These are phyloP conservation scores for Taenioides sp. DNA, from an alignment of 2,797 vertebrate species.

Conservation along the genomic window DNA sequence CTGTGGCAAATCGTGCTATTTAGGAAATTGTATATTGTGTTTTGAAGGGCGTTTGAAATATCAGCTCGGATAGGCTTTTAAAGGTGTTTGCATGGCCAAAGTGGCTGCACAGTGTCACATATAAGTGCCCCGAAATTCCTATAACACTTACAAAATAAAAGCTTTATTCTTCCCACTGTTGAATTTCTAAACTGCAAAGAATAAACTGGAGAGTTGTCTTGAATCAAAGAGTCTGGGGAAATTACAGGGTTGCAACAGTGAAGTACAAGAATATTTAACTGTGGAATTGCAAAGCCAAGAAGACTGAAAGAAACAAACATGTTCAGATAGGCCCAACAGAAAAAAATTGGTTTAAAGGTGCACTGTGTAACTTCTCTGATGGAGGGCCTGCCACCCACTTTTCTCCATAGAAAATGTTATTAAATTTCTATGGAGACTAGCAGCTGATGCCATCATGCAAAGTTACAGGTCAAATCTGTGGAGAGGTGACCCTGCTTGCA, in stretches of 20 bases:
- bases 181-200: too few relatives aligned
- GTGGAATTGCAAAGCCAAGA: not conserved
- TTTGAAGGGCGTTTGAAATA: slow-evolving; percentile 1
- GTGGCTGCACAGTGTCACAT: not conserved
- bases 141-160: not conserved
- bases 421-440: not conserved
- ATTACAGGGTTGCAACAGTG: not conserved
- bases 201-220: too few relatives aligned
- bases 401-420: not conserved
- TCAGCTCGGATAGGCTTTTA: not conserved
- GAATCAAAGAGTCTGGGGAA: too few relatives aligned
- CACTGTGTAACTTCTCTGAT: not conserved
- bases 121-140: not conserved
- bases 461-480: not conserved
- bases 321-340: not conserved
- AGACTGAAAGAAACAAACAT: not conserved
- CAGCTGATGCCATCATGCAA: not conserved
- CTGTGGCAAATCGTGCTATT: not conserved
- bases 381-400: not conserved
- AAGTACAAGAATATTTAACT: too few relatives aligned
- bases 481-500: too few relatives aligned
- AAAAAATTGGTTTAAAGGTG: not conserved
- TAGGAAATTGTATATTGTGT: slow-evolving; percentile 2
- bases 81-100: not conserved
- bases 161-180: not conserved